A percentile compares a stretch with the other conserved stretches of the same genome.
Conservation (phyloP, 2,113 vertebrate genomes). For the Excalfactoria chinensis region DNA sequence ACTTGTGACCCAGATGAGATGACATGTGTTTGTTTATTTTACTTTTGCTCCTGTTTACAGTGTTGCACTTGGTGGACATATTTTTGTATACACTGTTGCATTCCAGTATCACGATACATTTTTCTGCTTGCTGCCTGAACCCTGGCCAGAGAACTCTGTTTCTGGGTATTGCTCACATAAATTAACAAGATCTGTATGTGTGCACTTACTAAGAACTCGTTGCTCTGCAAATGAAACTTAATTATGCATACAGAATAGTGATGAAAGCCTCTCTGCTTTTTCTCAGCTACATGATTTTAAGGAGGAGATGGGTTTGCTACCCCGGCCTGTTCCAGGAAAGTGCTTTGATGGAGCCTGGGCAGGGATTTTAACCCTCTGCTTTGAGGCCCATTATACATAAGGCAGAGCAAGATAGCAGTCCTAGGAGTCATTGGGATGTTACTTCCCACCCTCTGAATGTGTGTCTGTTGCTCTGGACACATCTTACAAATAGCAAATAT, state of each 20-base stretch:
- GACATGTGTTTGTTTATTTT: slow-evolving; percentile 54
- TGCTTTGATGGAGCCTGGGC: background rate
- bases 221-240: slow-evolving; percentile 12
- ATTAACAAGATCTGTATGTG: background rate
- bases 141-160: background rate
- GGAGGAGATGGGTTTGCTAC: background rate
- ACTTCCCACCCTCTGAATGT: background rate
- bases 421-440: background rate
- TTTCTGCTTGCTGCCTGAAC: background rate
- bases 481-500: background rate
- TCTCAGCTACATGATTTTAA: slow-evolving; percentile 10
- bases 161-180: background rate
- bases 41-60: slow-evolving; percentile 37
- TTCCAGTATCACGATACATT: background rate
- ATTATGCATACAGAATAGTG: background rate
- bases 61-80: background rate
- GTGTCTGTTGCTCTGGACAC: background rate
- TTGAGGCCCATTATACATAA: background rate
- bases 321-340: background rate
- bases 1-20: slow-evolving; percentile 52
- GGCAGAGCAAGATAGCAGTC: background rate
- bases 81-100: background rate
- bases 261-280: slow-evolving; percentile 37
- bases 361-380: background rate
- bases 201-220: background rate